A percentile compares a stretch with the other conserved stretches of the same genome.
phyloP scores from a whole-genome alignment of 1,140 invertebrate genomes.

The Drosophila varians region DNA sequence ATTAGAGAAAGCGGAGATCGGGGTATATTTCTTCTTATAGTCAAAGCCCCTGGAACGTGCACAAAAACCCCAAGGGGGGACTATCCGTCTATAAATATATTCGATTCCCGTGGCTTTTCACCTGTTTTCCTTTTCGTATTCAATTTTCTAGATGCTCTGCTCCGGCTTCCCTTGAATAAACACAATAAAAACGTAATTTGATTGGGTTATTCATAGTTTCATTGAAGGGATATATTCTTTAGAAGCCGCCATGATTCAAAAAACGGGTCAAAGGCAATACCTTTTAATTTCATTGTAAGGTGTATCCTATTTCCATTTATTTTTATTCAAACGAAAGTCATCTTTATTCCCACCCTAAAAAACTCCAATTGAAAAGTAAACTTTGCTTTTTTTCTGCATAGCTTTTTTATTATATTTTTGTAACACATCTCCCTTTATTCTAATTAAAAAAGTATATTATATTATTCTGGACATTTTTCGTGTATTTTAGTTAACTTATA shows the following conservation, averaged over 20 bases:
- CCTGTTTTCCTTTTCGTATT: slow-evolving; percentile 19
- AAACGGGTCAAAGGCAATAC: background rate
- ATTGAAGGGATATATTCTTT: background rate
- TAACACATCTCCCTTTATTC: too few relatives aligned
- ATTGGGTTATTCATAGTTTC: slow-evolving; percentile 25
- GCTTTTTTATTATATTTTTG: too few relatives aligned
- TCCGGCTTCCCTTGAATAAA: background rate
- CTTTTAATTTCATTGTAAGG: background rate
- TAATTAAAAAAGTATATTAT: too few relatives aligned
- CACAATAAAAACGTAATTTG: slow-evolving; percentile 29
- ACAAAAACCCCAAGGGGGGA: slow-evolving; percentile 16
- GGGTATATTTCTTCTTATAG: background rate
- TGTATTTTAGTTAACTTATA: slow-evolving; percentile 2
- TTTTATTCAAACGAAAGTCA: background rate
- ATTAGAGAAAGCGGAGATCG: slow-evolving; percentile 31
- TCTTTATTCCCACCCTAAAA: too few relatives aligned
- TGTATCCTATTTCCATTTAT: too few relatives aligned
- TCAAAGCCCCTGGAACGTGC: slow-evolving; percentile 32
- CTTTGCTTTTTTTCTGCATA: too few relatives aligned
- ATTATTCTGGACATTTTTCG: too few relatives aligned
- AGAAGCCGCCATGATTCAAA: background rate
- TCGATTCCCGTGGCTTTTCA: slow-evolving; percentile 2
- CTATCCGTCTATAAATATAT: background rate
- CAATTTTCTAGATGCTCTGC: background rate
- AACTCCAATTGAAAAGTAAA: too few relatives aligned